A percentile compares a stretch with the other conserved stretches of the same genome.
phyloP scores from a whole-genome alignment of 2,113 vertebrate species.

The Sisor rabdophorus region DNA sequence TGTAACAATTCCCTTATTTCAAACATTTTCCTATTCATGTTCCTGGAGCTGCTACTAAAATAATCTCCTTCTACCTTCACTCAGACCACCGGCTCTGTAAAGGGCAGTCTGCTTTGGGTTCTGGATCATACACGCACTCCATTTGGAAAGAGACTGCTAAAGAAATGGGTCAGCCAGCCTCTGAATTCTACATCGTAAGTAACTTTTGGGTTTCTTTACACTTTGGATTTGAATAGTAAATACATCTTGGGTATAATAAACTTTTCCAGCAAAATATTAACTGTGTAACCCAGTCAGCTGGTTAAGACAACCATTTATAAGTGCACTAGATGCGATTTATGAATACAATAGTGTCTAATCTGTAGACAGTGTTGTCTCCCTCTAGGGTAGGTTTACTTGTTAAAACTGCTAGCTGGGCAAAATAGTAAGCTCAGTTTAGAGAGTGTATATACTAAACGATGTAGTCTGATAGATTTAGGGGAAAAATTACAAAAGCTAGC shows the following conservation, averaged over 20 bases:
- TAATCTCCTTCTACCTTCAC: slow-evolving; percentile 38
- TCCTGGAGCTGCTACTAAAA: slow-evolving; percentile 12
- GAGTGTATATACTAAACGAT: neutral
- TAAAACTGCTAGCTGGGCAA: neutral
- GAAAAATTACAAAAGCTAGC: too few relatives aligned
- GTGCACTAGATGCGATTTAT: neutral
- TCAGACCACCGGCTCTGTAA: slow-evolving; percentile 82
- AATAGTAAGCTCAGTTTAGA: neutral
- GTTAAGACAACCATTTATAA: neutral
- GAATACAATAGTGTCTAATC: neutral
- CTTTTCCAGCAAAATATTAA: neutral
- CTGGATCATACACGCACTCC: slow-evolving; percentile 86
- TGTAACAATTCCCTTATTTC: too few relatives aligned
- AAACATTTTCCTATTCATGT: neutral
- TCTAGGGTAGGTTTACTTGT: neutral
- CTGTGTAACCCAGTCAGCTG: neutral
- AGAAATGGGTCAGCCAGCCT: slow-evolving; percentile 90
- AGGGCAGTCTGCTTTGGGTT: slow-evolving; percentile 91
- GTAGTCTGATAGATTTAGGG: too few relatives aligned
- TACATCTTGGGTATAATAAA: neutral
- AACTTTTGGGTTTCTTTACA: neutral
- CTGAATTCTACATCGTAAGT: slow-evolving; percentile 82
- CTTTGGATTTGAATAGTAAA: neutral
- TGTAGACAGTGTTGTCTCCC: neutral
- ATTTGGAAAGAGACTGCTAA: slow-evolving; percentile 86